phyloP scores from a whole-genome alignment of 2,888 invertebrate species.

The Cheilosia vulpina region DNA sequence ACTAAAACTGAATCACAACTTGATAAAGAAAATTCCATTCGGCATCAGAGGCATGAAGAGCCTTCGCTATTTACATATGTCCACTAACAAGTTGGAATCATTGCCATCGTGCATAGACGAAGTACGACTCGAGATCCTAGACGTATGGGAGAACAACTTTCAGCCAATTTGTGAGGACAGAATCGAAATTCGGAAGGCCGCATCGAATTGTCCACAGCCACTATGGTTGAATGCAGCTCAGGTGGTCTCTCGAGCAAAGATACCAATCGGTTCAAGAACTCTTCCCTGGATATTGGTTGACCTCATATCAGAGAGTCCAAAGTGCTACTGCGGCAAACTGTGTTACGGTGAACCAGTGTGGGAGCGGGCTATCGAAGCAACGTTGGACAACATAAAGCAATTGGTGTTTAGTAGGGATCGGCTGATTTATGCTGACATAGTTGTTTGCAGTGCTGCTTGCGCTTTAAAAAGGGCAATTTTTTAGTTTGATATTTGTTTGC shows the following conservation, averaged over 20 bases:
- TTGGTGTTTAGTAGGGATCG: constrained; percentile 82
- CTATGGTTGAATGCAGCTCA: constrained; percentile 81
- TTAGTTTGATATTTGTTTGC: background rate
- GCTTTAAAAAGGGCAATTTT: constrained; percentile 64
- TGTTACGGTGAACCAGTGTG: constrained; percentile 79
- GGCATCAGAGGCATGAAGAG: constrained; percentile 86
- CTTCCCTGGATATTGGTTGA: constrained; percentile 81
- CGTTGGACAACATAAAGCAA: constrained; percentile 80
- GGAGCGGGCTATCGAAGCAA: constrained; percentile 79
- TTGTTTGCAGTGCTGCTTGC: constrained; percentile 80
- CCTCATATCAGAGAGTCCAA: constrained; percentile 80
- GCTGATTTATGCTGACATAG: constrained; percentile 81
- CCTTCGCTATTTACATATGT: constrained; percentile 80
- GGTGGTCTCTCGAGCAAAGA: constrained; percentile 77
- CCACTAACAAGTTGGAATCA: constrained; percentile 81
- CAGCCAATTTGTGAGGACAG: constrained; percentile 70
- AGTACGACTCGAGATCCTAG: constrained; percentile 79
- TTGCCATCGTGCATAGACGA: constrained; percentile 81
- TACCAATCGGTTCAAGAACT: constrained; percentile 77
- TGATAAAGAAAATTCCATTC: constrained; percentile 86
- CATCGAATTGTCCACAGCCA: constrained; percentile 70
- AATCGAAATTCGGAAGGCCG: constrained; percentile 24
- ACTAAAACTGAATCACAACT: constrained; percentile 87
- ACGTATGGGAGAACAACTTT: constrained; percentile 82
- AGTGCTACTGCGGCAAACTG: constrained; percentile 81